Conservation (phyloP, 2,888 invertebrate genomes). For the Drosophila subquinaria region DNA sequence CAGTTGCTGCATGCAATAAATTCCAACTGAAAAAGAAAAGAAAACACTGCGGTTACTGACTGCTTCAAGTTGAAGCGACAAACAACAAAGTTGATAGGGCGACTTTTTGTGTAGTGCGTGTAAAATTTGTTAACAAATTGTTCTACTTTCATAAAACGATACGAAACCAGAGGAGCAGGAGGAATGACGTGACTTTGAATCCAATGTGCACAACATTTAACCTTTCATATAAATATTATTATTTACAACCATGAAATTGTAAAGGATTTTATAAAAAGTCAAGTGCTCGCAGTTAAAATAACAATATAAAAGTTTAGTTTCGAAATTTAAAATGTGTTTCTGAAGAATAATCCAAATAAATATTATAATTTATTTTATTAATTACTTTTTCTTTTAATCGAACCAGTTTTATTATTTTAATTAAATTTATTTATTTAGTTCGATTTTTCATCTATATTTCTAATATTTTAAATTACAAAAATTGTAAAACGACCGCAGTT, state of each 20-base stretch:
- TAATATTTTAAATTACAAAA: no score
- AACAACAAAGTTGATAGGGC: conserved; percentile 63
- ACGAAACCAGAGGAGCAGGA: neutral
- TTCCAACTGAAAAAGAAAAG: conserved; percentile 44
- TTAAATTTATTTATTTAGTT: no score
- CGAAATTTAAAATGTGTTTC: neutral
- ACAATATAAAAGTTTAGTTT: neutral
- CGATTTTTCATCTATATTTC: no score
- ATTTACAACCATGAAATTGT: conserved; percentile 39
- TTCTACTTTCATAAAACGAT: conserved; percentile 28
- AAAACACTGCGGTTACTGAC: conserved; percentile 40
- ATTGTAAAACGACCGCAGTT: no score
- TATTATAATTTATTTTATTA: no score
- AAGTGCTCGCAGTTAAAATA: neutral
- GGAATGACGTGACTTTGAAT: conserved; percentile 32
- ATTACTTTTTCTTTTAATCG: no score
- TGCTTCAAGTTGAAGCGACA: conserved; percentile 47
- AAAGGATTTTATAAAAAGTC: conserved; percentile 26
- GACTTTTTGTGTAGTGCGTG: conserved; percentile 53
- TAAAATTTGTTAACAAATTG: conserved; percentile 60
- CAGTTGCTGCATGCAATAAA: conserved; percentile 79
- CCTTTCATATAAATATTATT: conserved; percentile 52
- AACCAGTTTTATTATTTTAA: no score
- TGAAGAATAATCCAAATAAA: no score
- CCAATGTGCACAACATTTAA: neutral